phyloP scores from a whole-genome alignment of 2,113 vertebrate genomes.

The Nyctereutes procyonoides region DNA sequence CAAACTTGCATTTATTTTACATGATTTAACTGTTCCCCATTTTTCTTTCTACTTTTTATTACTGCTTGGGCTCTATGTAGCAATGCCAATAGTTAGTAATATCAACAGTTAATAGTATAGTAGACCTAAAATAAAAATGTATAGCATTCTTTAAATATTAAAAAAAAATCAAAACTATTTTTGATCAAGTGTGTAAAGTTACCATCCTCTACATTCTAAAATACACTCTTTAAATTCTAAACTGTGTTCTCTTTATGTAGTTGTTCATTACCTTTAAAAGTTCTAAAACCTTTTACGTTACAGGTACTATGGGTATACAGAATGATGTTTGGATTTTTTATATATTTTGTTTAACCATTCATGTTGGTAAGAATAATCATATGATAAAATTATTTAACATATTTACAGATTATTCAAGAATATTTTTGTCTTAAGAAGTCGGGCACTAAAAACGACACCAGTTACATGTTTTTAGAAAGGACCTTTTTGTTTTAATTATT shows the following conservation, averaged over 20 bases:
- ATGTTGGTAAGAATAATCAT: not conserved
- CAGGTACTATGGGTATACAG: not conserved
- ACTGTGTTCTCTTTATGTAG: not conserved
- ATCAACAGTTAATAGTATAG: not conserved
- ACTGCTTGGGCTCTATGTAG: not conserved
- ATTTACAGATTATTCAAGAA: not conserved
- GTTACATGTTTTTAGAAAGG: not conserved
- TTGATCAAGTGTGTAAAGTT: not conserved
- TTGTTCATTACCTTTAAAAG: not conserved
- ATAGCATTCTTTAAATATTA: not conserved
- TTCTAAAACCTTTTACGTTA: not conserved
- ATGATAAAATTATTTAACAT: not conserved
- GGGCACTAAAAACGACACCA: not conserved
- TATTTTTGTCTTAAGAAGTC: not conserved
- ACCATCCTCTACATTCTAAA: not conserved
- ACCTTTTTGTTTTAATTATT: not conserved
- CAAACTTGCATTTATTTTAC: not conserved
- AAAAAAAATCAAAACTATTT: conserved; percentile 15
- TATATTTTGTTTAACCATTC: not conserved
- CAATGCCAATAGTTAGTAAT: not conserved
- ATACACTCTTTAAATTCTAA: not conserved
- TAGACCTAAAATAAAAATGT: not conserved
- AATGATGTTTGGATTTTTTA: not conserved
- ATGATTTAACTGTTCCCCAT: not conserved
- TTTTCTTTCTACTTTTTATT: not conserved